These are phyloP conservation scores for Cephus runcator DNA, from an alignment of 2,888 invertebrate species.

Conservation along the genomic window DNA sequence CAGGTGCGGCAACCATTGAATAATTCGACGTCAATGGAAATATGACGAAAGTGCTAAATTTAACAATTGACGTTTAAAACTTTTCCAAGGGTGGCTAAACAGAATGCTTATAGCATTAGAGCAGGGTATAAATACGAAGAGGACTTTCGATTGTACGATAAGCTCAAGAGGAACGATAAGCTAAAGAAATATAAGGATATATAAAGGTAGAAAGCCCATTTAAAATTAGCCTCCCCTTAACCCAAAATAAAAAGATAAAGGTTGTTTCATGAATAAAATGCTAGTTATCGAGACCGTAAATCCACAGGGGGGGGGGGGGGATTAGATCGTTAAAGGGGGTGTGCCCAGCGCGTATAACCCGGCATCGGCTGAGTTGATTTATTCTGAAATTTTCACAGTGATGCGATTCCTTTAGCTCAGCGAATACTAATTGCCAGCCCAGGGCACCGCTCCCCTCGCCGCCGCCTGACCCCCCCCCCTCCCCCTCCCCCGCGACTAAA, in stretches of 20 bases:
- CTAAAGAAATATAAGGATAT: too few relatives aligned
- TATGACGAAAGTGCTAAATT: too few relatives aligned
- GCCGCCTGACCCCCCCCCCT: too few relatives aligned
- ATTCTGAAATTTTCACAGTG: slow-evolving; percentile 41
- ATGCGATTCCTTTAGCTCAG: slow-evolving; percentile 27
- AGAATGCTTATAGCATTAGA: too few relatives aligned
- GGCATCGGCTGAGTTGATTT: slow-evolving; percentile 35
- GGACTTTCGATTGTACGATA: too few relatives aligned
- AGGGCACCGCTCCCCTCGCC: too few relatives aligned
- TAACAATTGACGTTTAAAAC: too few relatives aligned
- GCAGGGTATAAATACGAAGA: too few relatives aligned
- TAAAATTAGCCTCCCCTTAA: background rate
- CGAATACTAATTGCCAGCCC: slow-evolving; percentile 35
- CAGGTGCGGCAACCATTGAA: too few relatives aligned
- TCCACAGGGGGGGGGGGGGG: slow-evolving; percentile 10
- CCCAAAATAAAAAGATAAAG: background rate
- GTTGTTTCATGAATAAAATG: slow-evolving; percentile 45
- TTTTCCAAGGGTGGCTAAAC: too few relatives aligned
- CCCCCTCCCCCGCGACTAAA: slow-evolving; percentile 40
- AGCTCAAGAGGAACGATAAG: too few relatives aligned
- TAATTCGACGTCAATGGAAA: too few relatives aligned
- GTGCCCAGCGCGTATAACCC: slow-evolving; percentile 17
- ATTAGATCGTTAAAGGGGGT: slow-evolving; percentile 4
- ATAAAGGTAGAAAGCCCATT: background rate
- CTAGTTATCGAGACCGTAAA: slow-evolving; percentile 50